A percentile compares a stretch with the other conserved stretches of the same genome.
These are phyloP conservation scores for Nomada hirtipes DNA, from an alignment of 2,888 invertebrate genomes.

Conservation along the genomic window DNA sequence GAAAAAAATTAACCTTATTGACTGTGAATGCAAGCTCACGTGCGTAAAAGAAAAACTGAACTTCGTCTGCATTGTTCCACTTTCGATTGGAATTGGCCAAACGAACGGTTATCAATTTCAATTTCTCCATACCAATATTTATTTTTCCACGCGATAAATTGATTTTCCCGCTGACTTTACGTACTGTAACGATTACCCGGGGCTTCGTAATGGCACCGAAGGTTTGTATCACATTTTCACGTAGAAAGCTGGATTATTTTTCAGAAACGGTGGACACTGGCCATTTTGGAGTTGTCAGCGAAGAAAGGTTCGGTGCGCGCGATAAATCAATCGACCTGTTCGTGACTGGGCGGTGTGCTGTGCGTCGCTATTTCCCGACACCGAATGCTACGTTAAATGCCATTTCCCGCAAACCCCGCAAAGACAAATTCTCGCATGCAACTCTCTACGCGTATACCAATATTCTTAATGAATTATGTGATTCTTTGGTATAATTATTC, in stretches of 20 bases:
- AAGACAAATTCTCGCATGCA: conserved; percentile 1
- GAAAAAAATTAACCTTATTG: neutral
- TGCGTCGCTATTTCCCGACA: neutral
- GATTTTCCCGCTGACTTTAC: neutral
- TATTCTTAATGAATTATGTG: neutral
- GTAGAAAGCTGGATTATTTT: neutral
- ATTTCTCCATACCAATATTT: neutral
- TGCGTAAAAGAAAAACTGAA: neutral
- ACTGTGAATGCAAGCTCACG: neutral
- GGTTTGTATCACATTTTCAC: neutral
- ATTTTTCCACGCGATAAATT: neutral
- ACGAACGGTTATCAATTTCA: neutral
- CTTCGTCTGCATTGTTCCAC: neutral
- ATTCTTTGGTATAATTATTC: too few species aligned
- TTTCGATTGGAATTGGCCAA: neutral
- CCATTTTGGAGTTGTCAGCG: conserved; percentile 2
- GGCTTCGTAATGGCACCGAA: neutral
- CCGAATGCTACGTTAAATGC: neutral
- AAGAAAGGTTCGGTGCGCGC: neutral
- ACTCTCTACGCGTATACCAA: neutral
- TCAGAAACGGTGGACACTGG: neutral
- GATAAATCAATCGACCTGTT: conserved; percentile 21
- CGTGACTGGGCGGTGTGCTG: neutral
- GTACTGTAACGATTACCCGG: neutral
- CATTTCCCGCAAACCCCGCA: neutral